Evolutionary conservation across 2,888 invertebrate species (phyloP).

Genomic region (Miltochrista miniata): DNA sequence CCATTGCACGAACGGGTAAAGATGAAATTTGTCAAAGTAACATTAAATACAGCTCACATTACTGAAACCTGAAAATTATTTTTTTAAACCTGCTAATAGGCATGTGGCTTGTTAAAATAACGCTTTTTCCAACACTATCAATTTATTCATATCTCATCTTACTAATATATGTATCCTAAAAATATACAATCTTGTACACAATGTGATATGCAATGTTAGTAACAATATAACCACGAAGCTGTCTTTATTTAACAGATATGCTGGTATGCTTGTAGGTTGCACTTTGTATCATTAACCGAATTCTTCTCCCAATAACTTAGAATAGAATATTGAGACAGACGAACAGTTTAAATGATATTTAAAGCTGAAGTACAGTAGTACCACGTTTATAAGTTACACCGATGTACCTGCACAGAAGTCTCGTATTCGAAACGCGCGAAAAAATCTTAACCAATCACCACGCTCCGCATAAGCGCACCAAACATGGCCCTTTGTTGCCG

Average conservation of each 20-base stretch:
- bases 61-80: not conserved
- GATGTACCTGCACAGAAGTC: too few species aligned
- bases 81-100: not conserved
- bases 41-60: constrained; percentile 1
- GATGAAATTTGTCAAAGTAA: not conserved
- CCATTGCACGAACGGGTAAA: too few species aligned
- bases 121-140: constrained; percentile 14
- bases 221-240: not conserved
- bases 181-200: not conserved
- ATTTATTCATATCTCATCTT: constrained; percentile 11
- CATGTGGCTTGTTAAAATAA: constrained; percentile 19
- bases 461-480: too few species aligned
- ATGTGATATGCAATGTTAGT: constrained; percentile 2
- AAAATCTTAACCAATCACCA: too few species aligned
- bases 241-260: constrained; percentile 1
- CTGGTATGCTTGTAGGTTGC: constrained; percentile 21
- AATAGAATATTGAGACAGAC: too few species aligned
- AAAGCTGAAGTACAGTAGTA: too few species aligned
- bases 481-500: too few species aligned
- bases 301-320: not conserved
- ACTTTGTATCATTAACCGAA: not conserved
- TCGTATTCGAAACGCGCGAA: too few species aligned
- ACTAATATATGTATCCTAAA: not conserved
- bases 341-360: too few species aligned
- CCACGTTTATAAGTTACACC: too few species aligned